Evolutionary conservation across 2,113 vertebrate species (phyloP).

Genomic region (Calypte anna): DNA sequence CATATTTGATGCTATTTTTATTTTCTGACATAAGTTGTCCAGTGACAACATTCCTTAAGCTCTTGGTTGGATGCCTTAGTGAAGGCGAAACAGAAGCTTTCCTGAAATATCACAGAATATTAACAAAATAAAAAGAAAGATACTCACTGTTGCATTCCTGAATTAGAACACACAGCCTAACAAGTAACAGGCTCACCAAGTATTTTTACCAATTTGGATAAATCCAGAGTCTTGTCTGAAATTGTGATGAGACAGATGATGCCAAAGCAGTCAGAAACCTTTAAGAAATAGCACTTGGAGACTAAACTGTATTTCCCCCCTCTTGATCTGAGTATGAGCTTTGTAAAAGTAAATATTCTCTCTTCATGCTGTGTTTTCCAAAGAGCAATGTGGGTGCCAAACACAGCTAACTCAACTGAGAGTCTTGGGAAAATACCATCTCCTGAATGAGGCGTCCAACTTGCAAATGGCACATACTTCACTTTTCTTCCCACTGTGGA

Average conservation of each 20-base stretch:
- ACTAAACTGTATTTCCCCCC: neutral
- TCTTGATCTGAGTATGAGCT: neutral
- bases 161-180: neutral
- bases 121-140: neutral
- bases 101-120: neutral
- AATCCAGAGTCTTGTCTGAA: neutral
- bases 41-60: neutral
- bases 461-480: rapidly evolving
- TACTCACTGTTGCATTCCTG: neutral
- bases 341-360: neutral
- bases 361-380: neutral
- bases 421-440: neutral
- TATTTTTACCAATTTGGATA: constrained; percentile 9
- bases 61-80: neutral
- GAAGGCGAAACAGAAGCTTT: neutral
- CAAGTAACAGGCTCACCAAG: neutral
- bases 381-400: neutral
- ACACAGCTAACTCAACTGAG: neutral
- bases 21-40: neutral
- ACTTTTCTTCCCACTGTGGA: neutral
- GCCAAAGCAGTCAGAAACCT: neutral
- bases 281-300: neutral
- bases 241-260: neutral
- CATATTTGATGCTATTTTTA: neutral
- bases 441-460: neutral